These are phyloP conservation scores for Drosophila prosaltans DNA, from an alignment of 1,140 invertebrate species.

Conservation along the genomic window DNA sequence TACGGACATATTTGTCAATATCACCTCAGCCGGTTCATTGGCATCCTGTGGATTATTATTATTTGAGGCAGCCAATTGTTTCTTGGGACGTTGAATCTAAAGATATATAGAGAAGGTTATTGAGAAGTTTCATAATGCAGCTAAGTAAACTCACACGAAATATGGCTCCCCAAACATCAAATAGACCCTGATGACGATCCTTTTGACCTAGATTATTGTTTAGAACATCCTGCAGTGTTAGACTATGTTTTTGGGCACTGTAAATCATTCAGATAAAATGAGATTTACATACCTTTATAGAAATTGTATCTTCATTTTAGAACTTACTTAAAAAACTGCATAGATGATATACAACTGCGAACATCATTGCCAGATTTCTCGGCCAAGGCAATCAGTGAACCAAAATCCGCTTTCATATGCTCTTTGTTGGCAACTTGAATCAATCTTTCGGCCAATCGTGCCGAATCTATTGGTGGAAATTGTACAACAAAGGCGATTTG, in stretches of 20 bases:
- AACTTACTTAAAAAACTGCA: conserved; percentile 89
- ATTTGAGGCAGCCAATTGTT: conserved; percentile 49
- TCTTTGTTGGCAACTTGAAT: conserved; percentile 88
- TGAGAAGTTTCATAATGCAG: no score
- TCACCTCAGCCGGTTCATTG: conserved; percentile 63
- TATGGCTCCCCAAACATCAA: conserved; percentile 92
- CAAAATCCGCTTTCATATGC: conserved; percentile 88
- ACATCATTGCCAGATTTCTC: conserved; percentile 94
- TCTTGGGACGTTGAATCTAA: conserved; percentile 80
- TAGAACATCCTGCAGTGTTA: conserved; percentile 88
- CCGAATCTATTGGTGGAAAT: conserved; percentile 87
- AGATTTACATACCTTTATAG: no score
- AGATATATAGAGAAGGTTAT: background rate
- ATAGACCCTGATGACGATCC: conserved; percentile 93
- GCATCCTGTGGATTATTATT: conserved; percentile 16
- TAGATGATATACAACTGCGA: conserved; percentile 92
- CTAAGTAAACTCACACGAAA: conserved; percentile 86
- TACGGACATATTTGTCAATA: conserved; percentile 82
- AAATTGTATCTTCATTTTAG: no score
- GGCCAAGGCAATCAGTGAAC: conserved; percentile 88
- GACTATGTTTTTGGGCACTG: conserved; percentile 69
- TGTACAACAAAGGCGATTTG: conserved; percentile 90
- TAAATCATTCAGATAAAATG: no score
- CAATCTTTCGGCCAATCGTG: conserved; percentile 86
- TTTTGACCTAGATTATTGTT: conserved; percentile 91